These are phyloP conservation scores for Poecilus cupreus DNA, from an alignment of 2,888 invertebrate genomes.

Conservation along the genomic window DNA sequence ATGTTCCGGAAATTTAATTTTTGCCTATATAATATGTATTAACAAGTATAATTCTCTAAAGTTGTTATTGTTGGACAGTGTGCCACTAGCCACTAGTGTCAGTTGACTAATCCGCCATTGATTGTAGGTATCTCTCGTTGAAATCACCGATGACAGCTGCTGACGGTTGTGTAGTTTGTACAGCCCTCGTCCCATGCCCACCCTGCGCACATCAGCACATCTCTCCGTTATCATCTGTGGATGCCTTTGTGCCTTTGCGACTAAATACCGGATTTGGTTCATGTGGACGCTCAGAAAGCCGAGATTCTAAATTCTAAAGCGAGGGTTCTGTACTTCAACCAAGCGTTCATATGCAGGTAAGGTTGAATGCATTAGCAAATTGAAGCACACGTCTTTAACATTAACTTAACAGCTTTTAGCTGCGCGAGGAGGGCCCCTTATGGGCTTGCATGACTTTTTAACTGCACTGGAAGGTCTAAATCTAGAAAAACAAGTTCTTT, in stretches of 20 bases:
- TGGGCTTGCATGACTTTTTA: no score
- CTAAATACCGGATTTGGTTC: slow-evolving; percentile 69
- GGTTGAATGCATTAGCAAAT: background rate
- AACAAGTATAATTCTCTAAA: no score
- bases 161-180: slow-evolving; percentile 48
- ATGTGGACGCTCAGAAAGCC: slow-evolving; percentile 31
- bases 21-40: no score
- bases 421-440: background rate
- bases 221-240: slow-evolving; percentile 65
- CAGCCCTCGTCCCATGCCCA: slow-evolving; percentile 62
- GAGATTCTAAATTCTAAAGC: background rate
- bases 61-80: background rate
- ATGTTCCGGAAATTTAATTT: no score
- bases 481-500: no score
- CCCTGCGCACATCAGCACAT: slow-evolving; percentile 64
- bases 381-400: background rate
- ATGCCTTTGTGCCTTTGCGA: slow-evolving; percentile 68
- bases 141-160: background rate
- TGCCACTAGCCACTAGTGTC: background rate
- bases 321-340: background rate
- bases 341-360: background rate
- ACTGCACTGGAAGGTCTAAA: no score
- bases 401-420: background rate
- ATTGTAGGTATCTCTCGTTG: background rate
- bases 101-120: background rate